Conservation (phyloP, 2,113 vertebrate genomes). For the Aegypius monachus region DNA sequence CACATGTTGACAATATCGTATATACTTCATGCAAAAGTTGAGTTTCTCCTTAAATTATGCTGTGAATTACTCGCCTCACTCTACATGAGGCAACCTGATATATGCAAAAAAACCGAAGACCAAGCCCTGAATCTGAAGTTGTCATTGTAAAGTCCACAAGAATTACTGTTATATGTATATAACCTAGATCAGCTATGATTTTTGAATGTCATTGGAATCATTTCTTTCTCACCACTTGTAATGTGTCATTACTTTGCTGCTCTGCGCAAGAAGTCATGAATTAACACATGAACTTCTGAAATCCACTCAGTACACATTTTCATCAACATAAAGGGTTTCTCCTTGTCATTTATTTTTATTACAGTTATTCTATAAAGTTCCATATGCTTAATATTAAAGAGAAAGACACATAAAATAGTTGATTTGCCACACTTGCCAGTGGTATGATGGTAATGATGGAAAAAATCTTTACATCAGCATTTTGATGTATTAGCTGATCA, state of each 20-base stretch:
- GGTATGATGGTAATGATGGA: not conserved
- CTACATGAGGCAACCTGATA: not conserved
- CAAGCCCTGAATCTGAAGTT: not conserved
- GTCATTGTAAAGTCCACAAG: not conserved
- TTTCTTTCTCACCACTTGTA: not conserved
- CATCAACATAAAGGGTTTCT: not conserved
- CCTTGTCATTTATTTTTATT: constrained; percentile 18
- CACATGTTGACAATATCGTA: not conserved
- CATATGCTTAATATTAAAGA: not conserved
- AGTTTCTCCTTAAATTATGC: not conserved
- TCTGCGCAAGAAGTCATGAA: not conserved
- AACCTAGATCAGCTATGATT: not conserved
- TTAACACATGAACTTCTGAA: not conserved
- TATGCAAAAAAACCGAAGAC: not conserved
- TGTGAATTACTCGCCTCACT: not conserved
- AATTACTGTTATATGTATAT: not conserved
- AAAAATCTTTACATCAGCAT: not conserved
- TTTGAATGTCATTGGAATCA: not conserved
- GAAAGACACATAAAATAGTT: not conserved
- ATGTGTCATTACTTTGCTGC: not conserved
- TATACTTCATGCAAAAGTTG: not conserved
- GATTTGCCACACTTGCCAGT: not conserved
- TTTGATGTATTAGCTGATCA: not conserved
- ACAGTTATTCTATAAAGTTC: not conserved
- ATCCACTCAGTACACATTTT: not conserved